Evolutionary conservation across 2,797 vertebrate genomes (phyloP).

Genomic region (Cyprinodon diabolis): DNA sequence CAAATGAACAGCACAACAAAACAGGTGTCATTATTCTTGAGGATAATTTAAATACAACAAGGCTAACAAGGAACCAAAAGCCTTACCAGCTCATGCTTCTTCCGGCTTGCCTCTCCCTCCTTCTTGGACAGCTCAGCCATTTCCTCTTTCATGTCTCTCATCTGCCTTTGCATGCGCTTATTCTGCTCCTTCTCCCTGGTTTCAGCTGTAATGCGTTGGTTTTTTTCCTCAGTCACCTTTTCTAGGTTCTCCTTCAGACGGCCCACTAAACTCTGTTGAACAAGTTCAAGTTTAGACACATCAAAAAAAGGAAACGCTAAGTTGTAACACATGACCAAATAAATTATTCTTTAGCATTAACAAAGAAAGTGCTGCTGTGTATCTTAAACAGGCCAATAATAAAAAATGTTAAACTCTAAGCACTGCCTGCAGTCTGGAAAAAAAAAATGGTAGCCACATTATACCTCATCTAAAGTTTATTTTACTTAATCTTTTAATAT

Average conservation of each 20-base stretch:
- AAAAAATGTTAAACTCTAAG: no score
- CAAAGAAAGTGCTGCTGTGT: no score
- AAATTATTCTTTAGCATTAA: no score
- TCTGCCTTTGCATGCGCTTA: conserved; percentile 94
- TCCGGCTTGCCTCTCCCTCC: conserved; percentile 94
- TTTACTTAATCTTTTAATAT: not conserved
- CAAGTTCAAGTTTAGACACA: not conserved
- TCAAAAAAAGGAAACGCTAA: no score
- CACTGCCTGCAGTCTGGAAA: no score
- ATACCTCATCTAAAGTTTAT: not conserved
- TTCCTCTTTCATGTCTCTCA: conserved; percentile 95
- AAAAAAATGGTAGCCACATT: not conserved
- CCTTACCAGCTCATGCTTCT: conserved; percentile 95
- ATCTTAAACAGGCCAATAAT: no score
- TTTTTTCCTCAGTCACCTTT: conserved; percentile 93
- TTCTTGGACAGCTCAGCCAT: conserved; percentile 94
- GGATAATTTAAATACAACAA: conserved; percentile 18
- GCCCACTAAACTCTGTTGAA: conserved; percentile 82
- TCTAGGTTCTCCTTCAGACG: conserved; percentile 97
- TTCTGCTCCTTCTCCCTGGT: conserved; percentile 97
- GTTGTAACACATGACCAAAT: no score
- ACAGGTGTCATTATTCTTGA: conserved; percentile 28
- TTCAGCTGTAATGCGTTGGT: conserved; percentile 86
- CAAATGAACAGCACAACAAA: conserved; percentile 71
- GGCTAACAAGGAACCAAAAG: conserved; percentile 12